These are phyloP conservation scores for Mesoclemmys tuberculata DNA, from an alignment of 2,113 vertebrate genomes.

Conservation along the genomic window DNA sequence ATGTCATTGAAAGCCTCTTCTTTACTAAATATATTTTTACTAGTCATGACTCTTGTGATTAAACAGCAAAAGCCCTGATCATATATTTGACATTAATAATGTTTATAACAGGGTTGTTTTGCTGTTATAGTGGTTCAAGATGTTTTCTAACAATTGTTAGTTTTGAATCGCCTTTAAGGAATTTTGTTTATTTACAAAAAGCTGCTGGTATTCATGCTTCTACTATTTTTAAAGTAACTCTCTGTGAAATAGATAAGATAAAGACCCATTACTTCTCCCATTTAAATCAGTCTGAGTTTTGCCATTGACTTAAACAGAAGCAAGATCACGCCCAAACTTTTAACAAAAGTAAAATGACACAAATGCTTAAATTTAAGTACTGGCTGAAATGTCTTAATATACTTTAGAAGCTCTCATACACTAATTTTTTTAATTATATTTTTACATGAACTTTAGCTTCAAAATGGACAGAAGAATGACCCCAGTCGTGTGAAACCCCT, in stretches of 20 bases:
- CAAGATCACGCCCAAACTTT: background rate
- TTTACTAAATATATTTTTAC: background rate
- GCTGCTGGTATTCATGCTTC: background rate
- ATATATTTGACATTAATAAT: background rate
- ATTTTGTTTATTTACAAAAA: background rate
- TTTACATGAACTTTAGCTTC: constrained; percentile 54
- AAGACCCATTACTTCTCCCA: background rate
- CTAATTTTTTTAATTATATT: constrained; percentile 34
- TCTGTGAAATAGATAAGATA: background rate
- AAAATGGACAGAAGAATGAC: constrained; percentile 79
- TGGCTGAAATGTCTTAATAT: background rate
- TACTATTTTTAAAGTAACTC: background rate
- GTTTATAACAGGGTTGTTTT: background rate
- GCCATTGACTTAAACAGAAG: background rate
- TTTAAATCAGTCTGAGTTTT: background rate
- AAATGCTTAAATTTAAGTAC: background rate
- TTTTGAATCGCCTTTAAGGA: background rate
- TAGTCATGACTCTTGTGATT: background rate
- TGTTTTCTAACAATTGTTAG: background rate
- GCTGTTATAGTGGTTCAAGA: background rate
- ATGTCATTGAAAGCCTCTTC: background rate
- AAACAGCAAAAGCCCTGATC: background rate
- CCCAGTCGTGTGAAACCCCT: constrained; percentile 73
- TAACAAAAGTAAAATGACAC: background rate
- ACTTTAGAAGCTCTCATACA: background rate